Evolutionary conservation across 2,888 invertebrate genomes (phyloP).

Genomic region (Frankliniella intonsa): DNA sequence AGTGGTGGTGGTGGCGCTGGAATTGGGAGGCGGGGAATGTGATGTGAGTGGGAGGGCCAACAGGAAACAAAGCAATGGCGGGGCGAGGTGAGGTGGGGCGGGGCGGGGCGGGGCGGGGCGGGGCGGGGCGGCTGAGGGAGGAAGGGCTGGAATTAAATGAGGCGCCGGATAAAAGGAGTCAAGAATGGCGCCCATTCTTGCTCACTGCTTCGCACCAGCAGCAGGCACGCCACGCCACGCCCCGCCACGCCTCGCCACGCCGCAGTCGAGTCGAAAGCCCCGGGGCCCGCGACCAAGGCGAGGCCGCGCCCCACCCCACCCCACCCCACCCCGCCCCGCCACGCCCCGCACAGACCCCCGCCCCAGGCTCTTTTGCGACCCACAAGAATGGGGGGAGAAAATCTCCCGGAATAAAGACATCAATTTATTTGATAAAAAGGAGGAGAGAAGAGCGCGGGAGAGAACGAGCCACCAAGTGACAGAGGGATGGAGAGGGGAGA

Average conservation of each 20-base stretch:
- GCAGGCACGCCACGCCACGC: background rate
- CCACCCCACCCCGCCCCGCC: background rate
- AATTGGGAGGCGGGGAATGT: background rate
- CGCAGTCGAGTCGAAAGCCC: too few species aligned
- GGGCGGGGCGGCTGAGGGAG: background rate
- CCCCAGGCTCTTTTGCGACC: slow-evolving; percentile 3
- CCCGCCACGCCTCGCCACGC: too few species aligned
- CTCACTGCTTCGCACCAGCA: slow-evolving; percentile 5
- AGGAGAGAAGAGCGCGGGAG: background rate
- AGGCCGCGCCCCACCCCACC: too few species aligned
- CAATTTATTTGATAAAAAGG: slow-evolving; percentile 15
- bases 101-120: background rate
- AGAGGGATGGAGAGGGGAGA: background rate
- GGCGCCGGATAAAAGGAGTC: slow-evolving; percentile 14
- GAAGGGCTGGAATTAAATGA: slow-evolving; percentile 15
- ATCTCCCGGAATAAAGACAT: background rate
- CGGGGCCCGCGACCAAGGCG: too few species aligned
- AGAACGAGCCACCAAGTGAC: background rate
- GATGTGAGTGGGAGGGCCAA: slow-evolving; percentile 21
- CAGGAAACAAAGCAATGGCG: background rate
- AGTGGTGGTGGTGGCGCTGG: background rate
- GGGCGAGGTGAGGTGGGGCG: background rate
- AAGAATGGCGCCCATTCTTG: slow-evolving; percentile 15
- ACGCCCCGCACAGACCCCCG: slow-evolving; percentile 22
- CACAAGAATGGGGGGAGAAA: background rate